phyloP scores from a whole-genome alignment of 2,113 vertebrate genomes.

The Carettochelys insculpta region DNA sequence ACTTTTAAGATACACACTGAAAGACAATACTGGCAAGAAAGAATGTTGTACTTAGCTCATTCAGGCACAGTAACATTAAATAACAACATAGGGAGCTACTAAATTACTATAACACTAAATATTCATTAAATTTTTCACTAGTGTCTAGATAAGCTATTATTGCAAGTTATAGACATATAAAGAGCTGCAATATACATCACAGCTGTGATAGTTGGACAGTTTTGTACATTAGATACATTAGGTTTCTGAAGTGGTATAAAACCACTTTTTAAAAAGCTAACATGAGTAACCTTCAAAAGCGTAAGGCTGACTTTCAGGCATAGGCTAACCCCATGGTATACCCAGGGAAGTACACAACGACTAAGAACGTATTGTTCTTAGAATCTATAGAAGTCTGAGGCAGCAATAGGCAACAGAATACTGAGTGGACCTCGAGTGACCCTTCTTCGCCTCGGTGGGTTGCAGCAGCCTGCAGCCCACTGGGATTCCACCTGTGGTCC shows the following conservation, averaged over 20 bases:
- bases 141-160: background rate
- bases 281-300: background rate
- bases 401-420: too few species aligned
- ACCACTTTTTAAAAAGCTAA: background rate
- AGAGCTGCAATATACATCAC: background rate
- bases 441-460: too few species aligned
- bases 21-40: background rate
- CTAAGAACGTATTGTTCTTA: background rate
- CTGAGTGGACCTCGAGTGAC: too few species aligned
- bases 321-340: background rate
- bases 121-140: background rate
- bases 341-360: background rate
- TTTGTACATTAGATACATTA: background rate
- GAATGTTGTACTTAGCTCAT: background rate
- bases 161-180: background rate
- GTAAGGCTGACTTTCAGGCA: background rate
- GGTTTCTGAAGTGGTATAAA: background rate
- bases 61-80: background rate
- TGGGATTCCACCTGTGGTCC: too few species aligned
- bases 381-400: background rate
- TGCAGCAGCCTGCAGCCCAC: too few species aligned
- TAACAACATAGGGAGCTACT: background rate
- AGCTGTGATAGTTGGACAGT: background rate
- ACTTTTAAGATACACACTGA: background rate
- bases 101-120: background rate